A percentile compares a stretch with the other conserved stretches of the same genome.
Evolutionary conservation across 2,888 invertebrate species (phyloP).

Genomic region (Lasioglossum morio): DNA sequence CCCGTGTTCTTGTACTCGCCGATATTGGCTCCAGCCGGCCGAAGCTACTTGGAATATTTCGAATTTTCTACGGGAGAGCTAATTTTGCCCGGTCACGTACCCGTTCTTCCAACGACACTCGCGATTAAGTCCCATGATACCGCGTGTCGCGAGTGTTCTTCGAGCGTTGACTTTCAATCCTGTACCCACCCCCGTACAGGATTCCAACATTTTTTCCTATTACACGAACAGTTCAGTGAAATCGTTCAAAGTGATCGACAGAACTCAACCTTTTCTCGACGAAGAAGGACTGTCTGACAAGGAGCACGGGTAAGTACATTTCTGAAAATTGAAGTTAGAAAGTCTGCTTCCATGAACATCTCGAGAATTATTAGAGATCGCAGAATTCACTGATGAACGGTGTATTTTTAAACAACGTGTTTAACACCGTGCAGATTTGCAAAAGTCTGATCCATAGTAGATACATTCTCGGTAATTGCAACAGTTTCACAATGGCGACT

Average conservation of each 20-base stretch:
- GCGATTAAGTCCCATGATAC: conserved; percentile 50
- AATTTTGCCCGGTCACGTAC: conserved; percentile 56
- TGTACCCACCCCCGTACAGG: not conserved
- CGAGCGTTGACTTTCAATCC: not conserved
- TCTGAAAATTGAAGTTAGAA: too few species aligned
- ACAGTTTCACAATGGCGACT: not conserved
- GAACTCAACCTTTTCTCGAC: not conserved
- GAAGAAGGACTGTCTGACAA: not conserved
- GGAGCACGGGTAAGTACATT: not conserved
- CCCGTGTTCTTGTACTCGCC: conserved; percentile 50
- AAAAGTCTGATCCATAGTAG: too few species aligned
- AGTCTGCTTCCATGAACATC: too few species aligned
- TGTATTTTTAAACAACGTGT: too few species aligned
- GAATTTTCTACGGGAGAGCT: conserved; percentile 59
- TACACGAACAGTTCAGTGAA: not conserved
- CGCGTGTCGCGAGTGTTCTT: conserved; percentile 1
- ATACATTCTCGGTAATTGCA: not conserved
- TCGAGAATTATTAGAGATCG: not conserved
- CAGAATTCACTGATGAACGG: not conserved
- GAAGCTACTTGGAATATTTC: conserved; percentile 59
- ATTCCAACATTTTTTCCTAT: not conserved
- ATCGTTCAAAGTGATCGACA: not conserved
- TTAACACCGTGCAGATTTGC: too few species aligned
- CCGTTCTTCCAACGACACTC: conserved; percentile 30
- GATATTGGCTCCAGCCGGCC: conserved; percentile 59